A percentile compares a stretch with the other conserved stretches of the same genome.
phyloP scores from a whole-genome alignment of 1,140 invertebrate species.

The Pantala flavescens region DNA sequence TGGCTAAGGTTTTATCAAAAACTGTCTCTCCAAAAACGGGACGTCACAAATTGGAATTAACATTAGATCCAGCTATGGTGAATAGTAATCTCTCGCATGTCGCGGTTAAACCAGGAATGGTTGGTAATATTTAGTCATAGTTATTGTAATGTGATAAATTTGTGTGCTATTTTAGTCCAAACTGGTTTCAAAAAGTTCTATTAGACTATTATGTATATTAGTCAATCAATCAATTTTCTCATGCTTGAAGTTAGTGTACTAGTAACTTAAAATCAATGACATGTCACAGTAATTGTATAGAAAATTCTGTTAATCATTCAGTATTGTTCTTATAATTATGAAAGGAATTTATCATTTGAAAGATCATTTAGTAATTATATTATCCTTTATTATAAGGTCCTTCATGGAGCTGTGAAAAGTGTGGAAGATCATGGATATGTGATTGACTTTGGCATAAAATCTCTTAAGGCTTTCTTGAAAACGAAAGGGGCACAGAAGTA shows the following conservation, averaged over 20 bases:
- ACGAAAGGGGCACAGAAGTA: not conserved
- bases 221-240: too few species aligned
- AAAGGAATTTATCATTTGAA: too few species aligned
- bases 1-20: not conserved
- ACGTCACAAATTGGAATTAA: not conserved
- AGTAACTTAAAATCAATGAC: too few species aligned
- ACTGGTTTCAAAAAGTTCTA: too few species aligned
- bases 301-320: too few species aligned
- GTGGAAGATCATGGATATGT: not conserved
- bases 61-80: not conserved
- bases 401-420: not conserved
- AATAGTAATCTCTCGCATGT: not conserved
- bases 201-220: too few species aligned
- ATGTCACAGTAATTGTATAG: too few species aligned
- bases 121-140: not conserved
- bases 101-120: not conserved
- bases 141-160: too few species aligned
- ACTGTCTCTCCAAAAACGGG: not conserved
- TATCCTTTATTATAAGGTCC: not conserved
- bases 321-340: too few species aligned
- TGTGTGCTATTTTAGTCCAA: too few species aligned
- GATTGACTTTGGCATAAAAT: not conserved
- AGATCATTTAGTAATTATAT: too few species aligned
- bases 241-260: too few species aligned
- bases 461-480: not conserved